Base-by-base conservation (phyloP, 2,113 vertebrate genomes). In the Carassius auratus region DNA sequence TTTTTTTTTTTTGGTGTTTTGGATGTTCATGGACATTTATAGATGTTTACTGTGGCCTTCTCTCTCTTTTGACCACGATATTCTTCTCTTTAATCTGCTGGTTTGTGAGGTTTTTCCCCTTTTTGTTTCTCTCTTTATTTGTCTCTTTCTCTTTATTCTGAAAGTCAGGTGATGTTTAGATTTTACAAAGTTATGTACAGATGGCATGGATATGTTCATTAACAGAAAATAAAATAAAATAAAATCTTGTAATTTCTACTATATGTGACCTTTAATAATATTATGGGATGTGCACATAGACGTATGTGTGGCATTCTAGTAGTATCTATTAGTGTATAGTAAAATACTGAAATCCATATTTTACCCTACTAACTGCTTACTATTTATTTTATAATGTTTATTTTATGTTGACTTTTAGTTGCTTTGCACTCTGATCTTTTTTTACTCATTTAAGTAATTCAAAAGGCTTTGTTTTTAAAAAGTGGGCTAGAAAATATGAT, bases 301-400 rank as follows among this genome's bases (percentile, higher is more conserved):
- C 52, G 64, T 66, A 57, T 87, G 78, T 84, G 62, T 84, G 66
- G 23, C 10, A 61, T 61, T 79, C 9, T 78, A 6, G 2, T 30
- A 30, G 23, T 77, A 55, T 55, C 23, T 21, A 5, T 78, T 30
- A 21, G 30, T 30, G 8, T 36, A 30, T 33, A 23, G 15, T 7
- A 59, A 33, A 76, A 19, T 14, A 21, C 21, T 23, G 15, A 61
- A 79, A 42, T 5, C 10, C 33, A 61, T 23, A 38, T n/a, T 55
- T 13, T 17, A 78, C 30, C 30, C 1, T 42, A 61, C 8, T 61
- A 42, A n/a, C 33, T 38, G 57, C 21, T 59, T 59, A n/a, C 2
- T 23, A 4, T 30, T 36, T 5, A 5, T 13, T 77, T 57, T 8
- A 45, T 42, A 17, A 8, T 23, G 21, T 61, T 61, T 55, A 55